phyloP scores from a whole-genome alignment of 2,113 vertebrate species.

The Epinephelus lanceolatus region DNA sequence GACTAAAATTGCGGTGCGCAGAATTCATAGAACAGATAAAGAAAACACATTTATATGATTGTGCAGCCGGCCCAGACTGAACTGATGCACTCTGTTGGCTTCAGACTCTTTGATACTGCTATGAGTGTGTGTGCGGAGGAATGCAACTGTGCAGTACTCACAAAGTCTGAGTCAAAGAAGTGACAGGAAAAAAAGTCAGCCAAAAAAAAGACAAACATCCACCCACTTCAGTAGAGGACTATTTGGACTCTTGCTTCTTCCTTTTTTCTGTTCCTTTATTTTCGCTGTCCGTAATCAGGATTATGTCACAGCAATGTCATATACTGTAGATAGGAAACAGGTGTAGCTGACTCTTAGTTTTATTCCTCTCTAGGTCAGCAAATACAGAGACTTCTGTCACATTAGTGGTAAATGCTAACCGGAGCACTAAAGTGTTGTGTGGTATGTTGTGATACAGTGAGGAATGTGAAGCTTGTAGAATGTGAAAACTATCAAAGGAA shows the following conservation, averaged over 20 bases:
- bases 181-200: neutral
- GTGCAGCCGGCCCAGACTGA: neutral
- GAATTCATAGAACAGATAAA: neutral
- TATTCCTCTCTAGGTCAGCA: constrained; percentile 12
- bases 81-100: neutral
- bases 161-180: neutral
- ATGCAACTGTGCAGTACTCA: neutral
- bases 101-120: neutral
- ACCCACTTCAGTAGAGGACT: neutral
- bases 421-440: neutral
- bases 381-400: constrained; percentile 29
- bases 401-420: constrained; percentile 29
- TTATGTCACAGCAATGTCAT: neutral
- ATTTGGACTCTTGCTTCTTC: neutral
- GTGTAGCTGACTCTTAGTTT: constrained; percentile 14
- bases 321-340: neutral
- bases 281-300: neutral
- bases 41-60: neutral
- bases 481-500: neutral
- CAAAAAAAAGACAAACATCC: neutral
- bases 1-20: neutral
- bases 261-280: constrained; percentile 14
- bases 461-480: constrained; percentile 25
- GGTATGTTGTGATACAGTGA: constrained; percentile 17
- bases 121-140: neutral